Evolutionary conservation across 2,113 vertebrate species (phyloP).

Genomic region (Microtus ochrogaster): DNA sequence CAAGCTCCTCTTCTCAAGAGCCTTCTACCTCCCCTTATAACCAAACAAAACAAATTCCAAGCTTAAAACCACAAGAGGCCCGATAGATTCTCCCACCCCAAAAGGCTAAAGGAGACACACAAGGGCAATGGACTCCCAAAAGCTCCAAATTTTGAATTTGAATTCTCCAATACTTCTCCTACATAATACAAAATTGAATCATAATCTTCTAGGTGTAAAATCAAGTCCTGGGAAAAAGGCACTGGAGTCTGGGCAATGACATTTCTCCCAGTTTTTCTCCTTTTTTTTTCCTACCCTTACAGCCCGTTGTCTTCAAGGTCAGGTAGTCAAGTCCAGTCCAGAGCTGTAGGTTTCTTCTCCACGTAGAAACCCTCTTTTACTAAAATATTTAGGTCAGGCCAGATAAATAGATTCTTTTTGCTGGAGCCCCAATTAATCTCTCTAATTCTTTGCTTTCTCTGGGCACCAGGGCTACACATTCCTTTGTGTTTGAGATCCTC

Average conservation of each 20-base stretch:
- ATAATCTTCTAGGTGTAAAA: constrained; percentile 41
- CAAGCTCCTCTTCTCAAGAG: not conserved
- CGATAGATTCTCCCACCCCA: not conserved
- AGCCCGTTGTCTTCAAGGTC: not conserved
- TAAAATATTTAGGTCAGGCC: constrained; percentile 78
- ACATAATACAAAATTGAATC: constrained; percentile 11
- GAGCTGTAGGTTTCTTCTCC: not conserved
- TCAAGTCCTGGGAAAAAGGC: constrained; percentile 42
- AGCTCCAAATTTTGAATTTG: not conserved
- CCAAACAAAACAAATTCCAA: constrained; percentile 30
- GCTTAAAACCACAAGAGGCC: not conserved
- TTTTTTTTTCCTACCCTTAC: not conserved
- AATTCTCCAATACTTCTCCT: constrained; percentile 29
- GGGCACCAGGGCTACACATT: constrained; percentile 64
- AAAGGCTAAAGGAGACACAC: not conserved
- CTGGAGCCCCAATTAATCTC: constrained; percentile 68
- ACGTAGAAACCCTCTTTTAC: constrained; percentile 47
- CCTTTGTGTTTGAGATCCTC: constrained; percentile 72
- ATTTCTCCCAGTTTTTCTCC: not conserved
- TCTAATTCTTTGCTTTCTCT: constrained; percentile 71
- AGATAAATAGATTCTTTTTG: constrained; percentile 74
- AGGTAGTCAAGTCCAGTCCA: accelerated
- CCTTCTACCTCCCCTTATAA: not conserved
- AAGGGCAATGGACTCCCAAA: not conserved
- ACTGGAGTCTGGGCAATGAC: not conserved